Conservation (phyloP, 2,888 invertebrate species). For the Acleris sparsana region DNA sequence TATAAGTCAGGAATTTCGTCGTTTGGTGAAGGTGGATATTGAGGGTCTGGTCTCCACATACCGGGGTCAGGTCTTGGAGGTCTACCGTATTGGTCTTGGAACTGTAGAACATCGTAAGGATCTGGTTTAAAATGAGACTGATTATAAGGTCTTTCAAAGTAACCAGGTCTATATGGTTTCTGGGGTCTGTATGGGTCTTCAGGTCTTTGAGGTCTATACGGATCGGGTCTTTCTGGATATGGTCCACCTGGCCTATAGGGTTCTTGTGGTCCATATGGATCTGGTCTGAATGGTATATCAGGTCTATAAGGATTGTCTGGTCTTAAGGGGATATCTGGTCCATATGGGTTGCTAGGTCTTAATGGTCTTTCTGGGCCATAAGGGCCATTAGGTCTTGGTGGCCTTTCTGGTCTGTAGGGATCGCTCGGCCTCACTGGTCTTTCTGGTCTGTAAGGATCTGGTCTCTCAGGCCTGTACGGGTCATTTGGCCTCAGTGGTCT, state of each 20-base stretch:
- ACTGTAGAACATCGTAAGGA: constrained; percentile 61
- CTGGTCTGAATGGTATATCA: constrained; percentile 13
- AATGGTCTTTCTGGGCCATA: constrained; percentile 9
- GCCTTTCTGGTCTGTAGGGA: constrained; percentile 37
- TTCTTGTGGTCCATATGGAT: no score
- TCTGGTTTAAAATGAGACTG: constrained; percentile 50
- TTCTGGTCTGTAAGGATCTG: constrained; percentile 37
- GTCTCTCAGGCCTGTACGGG: constrained; percentile 50
- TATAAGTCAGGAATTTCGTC: constrained; percentile 54
- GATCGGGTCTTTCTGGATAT: constrained; percentile 43
- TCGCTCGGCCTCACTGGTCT: constrained; percentile 27
- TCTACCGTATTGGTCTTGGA: constrained; percentile 55
- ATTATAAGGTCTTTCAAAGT: constrained; percentile 11
- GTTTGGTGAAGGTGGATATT: constrained; percentile 47
- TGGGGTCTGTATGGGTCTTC: constrained; percentile 33
- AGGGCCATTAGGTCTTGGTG: constrained; percentile 23
- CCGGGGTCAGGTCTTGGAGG: constrained; percentile 45
- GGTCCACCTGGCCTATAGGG: constrained; percentile 49
- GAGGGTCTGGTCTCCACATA: constrained; percentile 54
- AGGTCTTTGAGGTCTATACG: constrained; percentile 6
- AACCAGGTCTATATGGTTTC: constrained; percentile 31
- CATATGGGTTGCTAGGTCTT: constrained; percentile 9
- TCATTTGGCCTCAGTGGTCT: constrained; percentile 26
- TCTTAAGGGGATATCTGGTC: constrained; percentile 58
- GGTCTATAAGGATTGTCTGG: constrained; percentile 41